A percentile compares a stretch with the other conserved stretches of the same genome.
These are phyloP conservation scores for Pipa parva DNA, from an alignment of 2,113 vertebrate species.

Conservation along the genomic window DNA sequence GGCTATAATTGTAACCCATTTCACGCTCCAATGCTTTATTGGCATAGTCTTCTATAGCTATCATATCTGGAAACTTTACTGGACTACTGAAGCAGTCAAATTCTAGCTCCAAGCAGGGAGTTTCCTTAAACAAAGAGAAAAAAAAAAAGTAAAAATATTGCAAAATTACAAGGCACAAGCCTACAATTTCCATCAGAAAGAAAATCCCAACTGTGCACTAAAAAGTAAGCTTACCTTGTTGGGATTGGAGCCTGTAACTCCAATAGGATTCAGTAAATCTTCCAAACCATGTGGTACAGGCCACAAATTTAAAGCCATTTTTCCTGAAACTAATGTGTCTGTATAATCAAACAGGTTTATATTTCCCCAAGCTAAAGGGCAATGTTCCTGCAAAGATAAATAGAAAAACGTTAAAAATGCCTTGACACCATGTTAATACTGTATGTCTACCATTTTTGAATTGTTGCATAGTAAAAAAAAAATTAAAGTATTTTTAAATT, in stretches of 20 bases:
- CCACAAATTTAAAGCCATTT: constrained; percentile 98
- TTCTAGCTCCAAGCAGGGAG: constrained; percentile 93
- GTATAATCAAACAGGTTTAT: constrained; percentile 98
- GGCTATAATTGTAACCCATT: constrained; percentile 89
- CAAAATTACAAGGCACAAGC: not conserved
- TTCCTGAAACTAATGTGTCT: constrained; percentile 91
- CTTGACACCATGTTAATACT: no score
- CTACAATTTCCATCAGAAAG: not conserved
- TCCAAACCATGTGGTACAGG: constrained; percentile 95
- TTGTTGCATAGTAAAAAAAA: no score
- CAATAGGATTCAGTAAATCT: constrained; percentile 93
- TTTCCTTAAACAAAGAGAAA: constrained; percentile 72
- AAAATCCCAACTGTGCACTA: not conserved
- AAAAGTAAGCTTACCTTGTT: constrained; percentile 77
- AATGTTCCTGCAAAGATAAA: constrained; percentile 85
- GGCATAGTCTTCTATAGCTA: constrained; percentile 88
- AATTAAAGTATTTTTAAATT: no score
- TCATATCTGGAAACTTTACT: constrained; percentile 93
- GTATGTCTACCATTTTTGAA: no score
- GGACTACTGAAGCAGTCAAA: constrained; percentile 94
- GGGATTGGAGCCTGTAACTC: constrained; percentile 94
- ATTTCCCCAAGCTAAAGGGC: constrained; percentile 95
- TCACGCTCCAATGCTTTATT: constrained; percentile 92
- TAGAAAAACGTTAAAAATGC: no score
- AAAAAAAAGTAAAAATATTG: not conserved